Conservation (phyloP, 2,113 vertebrate species). For the Siphamia tubifer region DNA sequence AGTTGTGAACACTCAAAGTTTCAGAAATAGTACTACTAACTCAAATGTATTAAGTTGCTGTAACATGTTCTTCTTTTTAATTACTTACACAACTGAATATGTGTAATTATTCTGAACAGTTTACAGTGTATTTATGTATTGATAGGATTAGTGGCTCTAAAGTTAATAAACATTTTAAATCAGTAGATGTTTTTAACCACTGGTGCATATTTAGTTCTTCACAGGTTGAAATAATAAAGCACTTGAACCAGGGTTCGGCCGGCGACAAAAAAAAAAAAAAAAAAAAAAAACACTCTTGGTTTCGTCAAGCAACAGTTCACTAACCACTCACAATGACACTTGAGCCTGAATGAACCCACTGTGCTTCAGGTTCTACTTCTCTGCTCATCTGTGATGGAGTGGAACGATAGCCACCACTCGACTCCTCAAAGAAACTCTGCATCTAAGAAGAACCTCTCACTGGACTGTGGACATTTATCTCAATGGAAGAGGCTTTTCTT, state of each 20-base stretch:
- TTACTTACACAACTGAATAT: too few relatives aligned
- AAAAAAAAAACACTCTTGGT: neutral
- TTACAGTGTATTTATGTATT: too few relatives aligned
- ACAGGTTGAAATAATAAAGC: conserved; percentile 12
- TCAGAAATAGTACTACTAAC: too few relatives aligned
- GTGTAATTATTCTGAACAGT: too few relatives aligned
- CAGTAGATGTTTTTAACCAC: too few relatives aligned
- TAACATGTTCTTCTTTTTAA: too few relatives aligned
- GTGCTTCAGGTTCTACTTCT: neutral
- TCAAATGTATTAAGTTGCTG: too few relatives aligned
- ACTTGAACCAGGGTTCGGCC: neutral
- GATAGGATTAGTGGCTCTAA: too few relatives aligned
- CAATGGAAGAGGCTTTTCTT: neutral
- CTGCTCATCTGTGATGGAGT: conserved; percentile 4
- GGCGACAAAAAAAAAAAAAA: too few relatives aligned
- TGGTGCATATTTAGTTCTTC: too few relatives aligned
- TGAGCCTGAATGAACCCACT: conserved; percentile 21
- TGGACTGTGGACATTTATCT: neutral
- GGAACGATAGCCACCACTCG: conserved; percentile 6
- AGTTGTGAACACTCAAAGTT: too few relatives aligned
- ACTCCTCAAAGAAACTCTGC: conserved; percentile 13
- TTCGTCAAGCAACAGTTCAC: conserved; percentile 26
- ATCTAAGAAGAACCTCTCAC: conserved; percentile 1
- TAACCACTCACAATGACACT: conserved; percentile 8
- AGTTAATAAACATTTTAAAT: too few relatives aligned